Conservation (phyloP, 2,797 vertebrate species). For the Melanotaenia boesemani region DNA sequence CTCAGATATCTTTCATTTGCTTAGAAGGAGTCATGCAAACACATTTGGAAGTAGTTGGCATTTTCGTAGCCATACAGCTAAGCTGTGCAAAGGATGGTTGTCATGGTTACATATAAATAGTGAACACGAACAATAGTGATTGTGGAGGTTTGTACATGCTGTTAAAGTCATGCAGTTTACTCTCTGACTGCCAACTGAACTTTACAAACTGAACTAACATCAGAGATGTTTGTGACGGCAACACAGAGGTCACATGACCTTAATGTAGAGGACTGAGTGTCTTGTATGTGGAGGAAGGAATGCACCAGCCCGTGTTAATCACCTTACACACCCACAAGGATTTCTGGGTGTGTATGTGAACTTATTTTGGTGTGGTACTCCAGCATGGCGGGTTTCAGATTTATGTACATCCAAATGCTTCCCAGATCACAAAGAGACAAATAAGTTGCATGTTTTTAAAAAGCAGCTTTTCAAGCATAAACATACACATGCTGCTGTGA, state of each 20-base stretch:
- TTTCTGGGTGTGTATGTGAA: conserved; percentile 1
- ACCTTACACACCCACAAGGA: conserved; percentile 1
- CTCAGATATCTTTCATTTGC: neutral
- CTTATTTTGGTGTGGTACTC: neutral
- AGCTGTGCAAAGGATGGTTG: neutral
- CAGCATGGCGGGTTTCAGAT: no score
- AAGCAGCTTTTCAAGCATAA: neutral
- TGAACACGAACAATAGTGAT: conserved; percentile 6
- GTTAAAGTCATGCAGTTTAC: conserved; percentile 16
- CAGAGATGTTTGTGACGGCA: conserved; percentile 10
- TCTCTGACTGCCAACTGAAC: conserved; percentile 18
- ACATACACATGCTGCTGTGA: no score
- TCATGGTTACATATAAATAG: conserved; percentile 8
- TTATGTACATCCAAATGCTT: no score
- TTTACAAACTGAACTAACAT: neutral
- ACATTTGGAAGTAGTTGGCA: neutral
- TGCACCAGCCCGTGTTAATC: neutral
- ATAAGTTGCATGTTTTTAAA: neutral
- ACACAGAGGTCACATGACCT: conserved; percentile 26
- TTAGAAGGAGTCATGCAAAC: no score
- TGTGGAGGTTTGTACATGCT: neutral
- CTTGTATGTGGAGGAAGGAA: conserved; percentile 25
- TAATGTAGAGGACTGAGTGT: neutral
- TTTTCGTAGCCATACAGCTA: neutral
- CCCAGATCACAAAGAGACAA: no score